These are phyloP conservation scores for Muntiacus reevesi DNA, from an alignment of 2,113 vertebrate species.

Conservation along the genomic window DNA sequence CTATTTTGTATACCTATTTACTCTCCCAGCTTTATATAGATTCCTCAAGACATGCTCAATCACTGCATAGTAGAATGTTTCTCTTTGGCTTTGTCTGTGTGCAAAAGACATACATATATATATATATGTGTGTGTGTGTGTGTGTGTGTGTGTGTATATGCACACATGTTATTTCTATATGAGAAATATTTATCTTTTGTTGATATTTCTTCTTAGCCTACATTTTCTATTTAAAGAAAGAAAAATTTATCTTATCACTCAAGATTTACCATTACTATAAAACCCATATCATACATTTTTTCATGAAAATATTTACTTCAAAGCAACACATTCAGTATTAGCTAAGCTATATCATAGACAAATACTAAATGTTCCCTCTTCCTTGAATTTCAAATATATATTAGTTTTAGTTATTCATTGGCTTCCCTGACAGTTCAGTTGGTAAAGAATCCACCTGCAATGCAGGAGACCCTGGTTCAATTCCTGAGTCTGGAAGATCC, in stretches of 20 bases:
- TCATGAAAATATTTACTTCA: neutral
- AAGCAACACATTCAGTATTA: neutral
- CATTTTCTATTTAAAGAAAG: neutral
- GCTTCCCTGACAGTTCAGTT: neutral
- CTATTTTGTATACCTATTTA: neutral
- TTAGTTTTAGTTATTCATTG: neutral
- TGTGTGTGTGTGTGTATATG: neutral
- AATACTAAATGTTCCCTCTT: neutral
- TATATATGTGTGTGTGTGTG: neutral
- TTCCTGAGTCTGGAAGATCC: neutral
- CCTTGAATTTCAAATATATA: constrained; percentile 2
- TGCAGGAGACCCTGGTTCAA: neutral
- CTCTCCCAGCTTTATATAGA: neutral
- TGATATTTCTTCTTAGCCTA: neutral
- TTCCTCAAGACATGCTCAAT: neutral
- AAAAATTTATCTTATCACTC: neutral
- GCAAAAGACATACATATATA: neutral
- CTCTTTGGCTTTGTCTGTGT: neutral
- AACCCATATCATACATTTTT: neutral
- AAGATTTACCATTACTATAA: neutral
- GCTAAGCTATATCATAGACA: neutral
- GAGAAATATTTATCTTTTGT: neutral
- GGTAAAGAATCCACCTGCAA: neutral
- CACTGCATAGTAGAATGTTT: neutral
- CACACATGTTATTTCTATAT: neutral